Conservation (phyloP, 2,113 vertebrate species). For the Ceyx cyanopectus region DNA sequence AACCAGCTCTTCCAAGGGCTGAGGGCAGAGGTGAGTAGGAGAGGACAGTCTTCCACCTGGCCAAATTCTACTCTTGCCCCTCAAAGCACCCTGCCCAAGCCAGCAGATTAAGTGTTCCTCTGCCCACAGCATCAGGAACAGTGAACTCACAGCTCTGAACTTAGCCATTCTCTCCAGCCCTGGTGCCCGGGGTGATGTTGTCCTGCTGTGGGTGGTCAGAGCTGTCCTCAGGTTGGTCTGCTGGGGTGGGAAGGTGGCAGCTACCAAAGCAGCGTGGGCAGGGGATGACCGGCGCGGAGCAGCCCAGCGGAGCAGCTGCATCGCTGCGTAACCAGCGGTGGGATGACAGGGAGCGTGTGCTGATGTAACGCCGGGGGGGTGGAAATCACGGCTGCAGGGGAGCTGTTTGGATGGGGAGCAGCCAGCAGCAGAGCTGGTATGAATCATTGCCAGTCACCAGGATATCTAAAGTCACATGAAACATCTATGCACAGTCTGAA, state of each 20-base stretch:
- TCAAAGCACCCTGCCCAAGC: not conserved
- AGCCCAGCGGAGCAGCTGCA: not conserved
- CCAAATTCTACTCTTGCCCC: rapidly evolving
- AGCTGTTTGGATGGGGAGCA: not conserved
- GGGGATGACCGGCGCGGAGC: not conserved
- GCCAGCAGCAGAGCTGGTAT: not conserved
- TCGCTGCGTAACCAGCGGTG: rapidly evolving
- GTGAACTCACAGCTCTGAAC: too few species aligned
- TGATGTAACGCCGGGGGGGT: not conserved
- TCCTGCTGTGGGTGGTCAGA: too few species aligned
- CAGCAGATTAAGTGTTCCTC: not conserved
- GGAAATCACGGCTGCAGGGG: not conserved
- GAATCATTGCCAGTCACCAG: conserved; percentile 31
- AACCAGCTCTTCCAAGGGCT: not conserved
- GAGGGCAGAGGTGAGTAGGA: not conserved
- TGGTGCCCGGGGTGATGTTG: not conserved
- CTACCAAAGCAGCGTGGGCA: rapidly evolving
- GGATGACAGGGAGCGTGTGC: not conserved
- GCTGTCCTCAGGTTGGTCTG: not conserved
- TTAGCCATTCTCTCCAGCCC: not conserved
- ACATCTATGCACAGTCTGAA: not conserved
- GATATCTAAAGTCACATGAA: conserved; percentile 10
- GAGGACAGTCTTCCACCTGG: not conserved
- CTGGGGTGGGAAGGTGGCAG: not conserved
- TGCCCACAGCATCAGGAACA: not conserved